Base-by-base conservation (phyloP, 2,888 invertebrate species). In the Heteromyza rotundicornis region DNA sequence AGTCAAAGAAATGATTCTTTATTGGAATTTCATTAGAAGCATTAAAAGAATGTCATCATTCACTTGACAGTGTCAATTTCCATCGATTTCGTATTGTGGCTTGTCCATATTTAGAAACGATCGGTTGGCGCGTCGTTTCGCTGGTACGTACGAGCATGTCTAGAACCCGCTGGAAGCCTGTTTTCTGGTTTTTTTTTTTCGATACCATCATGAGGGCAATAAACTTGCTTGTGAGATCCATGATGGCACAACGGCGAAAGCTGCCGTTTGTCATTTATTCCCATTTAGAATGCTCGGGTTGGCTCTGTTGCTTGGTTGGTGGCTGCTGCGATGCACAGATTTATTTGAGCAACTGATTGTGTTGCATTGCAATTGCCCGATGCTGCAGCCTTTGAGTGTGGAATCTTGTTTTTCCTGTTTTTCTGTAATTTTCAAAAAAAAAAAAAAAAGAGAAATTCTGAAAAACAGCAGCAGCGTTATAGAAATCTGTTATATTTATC, bases 1-100 rank as follows among this genome's bases (percentile, higher is more conserved):
- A n/a, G 40, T 3, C 47, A 8, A 19, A 19, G 20, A 47, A 17
- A 47, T 47, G 27, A 56, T 59, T 68, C 66, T 62, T 65, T 66
- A 70, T 70, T 71, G 68, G 70, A 70, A 69, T 71, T 71, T 65
- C 65, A 65, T 65, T 65, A 58, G 64, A 62, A 60, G 32, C 44
- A 20, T 19, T n/a, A n/a, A 20, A 2, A 19, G 47, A 47, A 47
- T 47, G 47, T 47, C 47, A 47, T 17, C 47, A 47, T 47, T 20
- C n/a, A 40, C 40, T 40, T 40, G 40, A n/a, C 40, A 14, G 27
- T 27, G 27, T 5, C 27, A 27, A 27, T 5, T 27, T 27, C 14
- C 40, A n/a, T 40, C n/a, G 40, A n/a, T 40, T 40, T 40, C 40
- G 3, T 14, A n/a, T 40, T 40, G 40, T 40, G 5, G 40, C 12